phyloP scores from a whole-genome alignment of 2,113 vertebrate species.

The Saccopteryx bilineata region DNA sequence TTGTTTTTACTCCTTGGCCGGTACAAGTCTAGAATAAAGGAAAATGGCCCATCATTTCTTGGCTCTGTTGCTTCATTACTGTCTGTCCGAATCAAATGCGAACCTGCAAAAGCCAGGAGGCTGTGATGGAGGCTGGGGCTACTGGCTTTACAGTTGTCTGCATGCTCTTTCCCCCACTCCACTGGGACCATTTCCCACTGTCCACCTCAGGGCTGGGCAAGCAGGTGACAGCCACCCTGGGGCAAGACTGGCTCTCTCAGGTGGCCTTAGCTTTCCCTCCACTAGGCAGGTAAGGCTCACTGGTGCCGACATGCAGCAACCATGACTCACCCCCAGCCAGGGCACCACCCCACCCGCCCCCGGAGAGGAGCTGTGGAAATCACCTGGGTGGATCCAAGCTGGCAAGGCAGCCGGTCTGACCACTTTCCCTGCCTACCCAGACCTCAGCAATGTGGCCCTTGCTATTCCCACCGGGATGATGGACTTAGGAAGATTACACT shows the following conservation, averaged over 20 bases:
- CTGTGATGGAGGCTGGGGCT: too few species aligned
- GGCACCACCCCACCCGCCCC: not conserved
- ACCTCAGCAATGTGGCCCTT: not conserved
- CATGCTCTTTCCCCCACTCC: not conserved
- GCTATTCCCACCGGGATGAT: not conserved
- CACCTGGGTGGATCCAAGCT: not conserved
- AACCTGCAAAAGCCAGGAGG: too few species aligned
- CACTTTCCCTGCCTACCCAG: not conserved
- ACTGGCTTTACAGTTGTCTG: not conserved
- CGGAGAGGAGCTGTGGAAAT: not conserved
- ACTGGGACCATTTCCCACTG: not conserved
- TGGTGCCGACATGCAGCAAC: not conserved
- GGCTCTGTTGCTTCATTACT: too few species aligned
- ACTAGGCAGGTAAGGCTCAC: not conserved
- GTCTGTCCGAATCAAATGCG: too few species aligned
- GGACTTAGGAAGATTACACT: not conserved
- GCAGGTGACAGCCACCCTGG: not conserved
- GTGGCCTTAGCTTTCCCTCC: not conserved
- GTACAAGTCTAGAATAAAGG: too few species aligned
- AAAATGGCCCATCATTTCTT: too few species aligned
- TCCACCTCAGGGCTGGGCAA: not conserved
- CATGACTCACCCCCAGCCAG: constrained; percentile 1
- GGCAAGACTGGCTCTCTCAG: not conserved
- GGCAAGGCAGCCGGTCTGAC: not conserved
- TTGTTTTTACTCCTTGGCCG: too few species aligned